Base-by-base conservation (phyloP, 2,797 vertebrate genomes). In the Chanos chanos region DNA sequence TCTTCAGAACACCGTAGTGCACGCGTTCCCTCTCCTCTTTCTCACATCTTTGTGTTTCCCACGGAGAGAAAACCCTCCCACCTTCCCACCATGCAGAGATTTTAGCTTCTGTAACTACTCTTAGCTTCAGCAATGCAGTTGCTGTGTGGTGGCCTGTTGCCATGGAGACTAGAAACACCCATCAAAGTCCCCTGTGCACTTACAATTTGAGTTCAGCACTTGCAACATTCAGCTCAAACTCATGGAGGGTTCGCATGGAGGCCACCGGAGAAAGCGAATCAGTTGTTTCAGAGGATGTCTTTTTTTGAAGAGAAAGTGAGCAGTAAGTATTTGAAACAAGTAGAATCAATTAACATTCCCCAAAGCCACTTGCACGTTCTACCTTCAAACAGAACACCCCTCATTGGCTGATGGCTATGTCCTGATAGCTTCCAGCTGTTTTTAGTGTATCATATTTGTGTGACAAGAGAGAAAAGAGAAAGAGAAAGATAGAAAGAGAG, bases 131-230 rank as follows among this genome's bases (percentile, higher is more conserved):
- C 47, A 40, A 34, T 39, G 41, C 28, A 45, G 18, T 33, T 31
- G 54, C 31, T 25, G 51, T 54, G 30, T 37, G 54, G 49, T 48
- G 36, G 19, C 36, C 13, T 21, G 66, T 73, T 31, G 68, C 70
- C 50, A 71, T 71, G 55, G 70, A 31, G 31, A 71, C 49, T 13
- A 49, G 31, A 74, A 44, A 49, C 60, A 67, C 60, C 24, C 65
- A 51, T 48, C 33, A 15, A 50, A n/a, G n/a, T n/a, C n/a, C n/a
- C n/a, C n/a, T n/a, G n/a, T n/a, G n/a, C n/a, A n/a, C n/a, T n/a
- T n/a, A n/a, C n/a, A n/a, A n/a, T n/a, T n/a, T n/a, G n/a, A n/a
- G n/a, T n/a, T n/a, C n/a, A n/a, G n/a, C n/a, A n/a, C n/a, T n/a
- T n/a, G n/a, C n/a, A n/a, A n/a, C n/a, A n/a, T n/a, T n/a, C 49